A percentile compares a stretch with the other conserved stretches of the same genome.
These are phyloP conservation scores for Thelaira solivaga DNA, from an alignment of 2,888 invertebrate species.

Conservation along the genomic window DNA sequence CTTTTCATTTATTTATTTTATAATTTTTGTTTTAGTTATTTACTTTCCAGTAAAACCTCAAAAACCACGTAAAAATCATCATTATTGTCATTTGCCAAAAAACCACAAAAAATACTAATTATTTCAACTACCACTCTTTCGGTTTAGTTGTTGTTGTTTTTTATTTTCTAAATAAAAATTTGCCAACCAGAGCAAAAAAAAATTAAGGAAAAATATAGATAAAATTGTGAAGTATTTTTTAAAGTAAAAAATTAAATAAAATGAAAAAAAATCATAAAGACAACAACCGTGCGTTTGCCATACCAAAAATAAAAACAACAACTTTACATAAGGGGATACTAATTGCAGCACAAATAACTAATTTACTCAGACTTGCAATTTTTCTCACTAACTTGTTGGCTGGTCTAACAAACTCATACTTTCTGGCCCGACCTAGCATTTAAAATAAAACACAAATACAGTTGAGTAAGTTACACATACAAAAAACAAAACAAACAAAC, in stretches of 20 bases:
- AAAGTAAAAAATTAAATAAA: not conserved
- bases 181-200: not conserved
- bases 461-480: not conserved
- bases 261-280: not conserved
- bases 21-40: not conserved
- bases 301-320: constrained; percentile 32
- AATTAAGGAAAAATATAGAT: not conserved
- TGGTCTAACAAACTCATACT: not conserved
- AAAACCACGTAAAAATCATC: constrained; percentile 54
- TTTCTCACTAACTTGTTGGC: not conserved
- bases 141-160: not conserved
- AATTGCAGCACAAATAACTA: constrained; percentile 64
- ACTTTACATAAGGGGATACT: constrained; percentile 56
- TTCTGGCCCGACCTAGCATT: too few relatives aligned
- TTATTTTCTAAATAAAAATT: not conserved
- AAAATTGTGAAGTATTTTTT: not conserved
- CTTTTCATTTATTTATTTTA: not conserved
- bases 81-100: constrained; percentile 57
- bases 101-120: constrained; percentile 59
- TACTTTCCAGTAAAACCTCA: constrained; percentile 53
- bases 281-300: constrained; percentile 20
- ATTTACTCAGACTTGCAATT: constrained; percentile 56
- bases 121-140: constrained; percentile 51
- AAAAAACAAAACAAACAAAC: not conserved
- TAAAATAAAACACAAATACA: not conserved